Evolutionary conservation across 2,113 vertebrate species (phyloP).

Genomic region (Tauraco erythrolophus): DNA sequence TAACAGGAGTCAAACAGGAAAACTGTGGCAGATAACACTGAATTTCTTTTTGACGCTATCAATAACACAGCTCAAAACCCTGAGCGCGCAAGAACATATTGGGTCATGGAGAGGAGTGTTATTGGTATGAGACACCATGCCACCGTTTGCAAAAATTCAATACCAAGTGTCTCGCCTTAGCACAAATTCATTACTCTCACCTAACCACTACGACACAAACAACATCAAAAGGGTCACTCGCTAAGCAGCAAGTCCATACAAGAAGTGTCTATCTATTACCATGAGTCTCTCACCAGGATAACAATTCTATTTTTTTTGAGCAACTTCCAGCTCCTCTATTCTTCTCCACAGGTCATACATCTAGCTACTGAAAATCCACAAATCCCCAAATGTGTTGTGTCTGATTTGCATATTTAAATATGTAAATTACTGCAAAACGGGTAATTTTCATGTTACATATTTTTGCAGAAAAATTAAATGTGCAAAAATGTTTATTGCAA

Average conservation of each 20-base stretch:
- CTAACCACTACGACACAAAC: neutral
- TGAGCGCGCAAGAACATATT: fast-evolving
- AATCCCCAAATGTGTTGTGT: conserved; percentile 4
- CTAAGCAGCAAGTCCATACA: conserved; percentile 43
- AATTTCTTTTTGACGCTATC: neutral
- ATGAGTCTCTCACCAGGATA: conserved; percentile 19
- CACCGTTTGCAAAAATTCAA: neutral
- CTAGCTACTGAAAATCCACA: neutral
- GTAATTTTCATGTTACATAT: conserved; percentile 60
- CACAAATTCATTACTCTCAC: conserved; percentile 49
- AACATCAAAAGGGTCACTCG: neutral
- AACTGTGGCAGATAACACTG: neutral
- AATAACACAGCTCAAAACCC: neutral
- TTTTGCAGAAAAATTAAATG: conserved; percentile 56
- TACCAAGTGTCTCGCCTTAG: neutral
- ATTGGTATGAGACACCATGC: neutral
- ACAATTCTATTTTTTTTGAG: conserved; percentile 13
- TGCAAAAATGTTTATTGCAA: conserved; percentile 48
- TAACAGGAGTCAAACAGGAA: neutral
- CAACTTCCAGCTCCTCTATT: conserved; percentile 50
- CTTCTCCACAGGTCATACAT: conserved; percentile 58
- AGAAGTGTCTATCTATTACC: conserved; percentile 13
- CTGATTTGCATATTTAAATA: conserved; percentile 20
- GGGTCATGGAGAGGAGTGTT: neutral
- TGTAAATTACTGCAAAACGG: conserved; percentile 14